Base-by-base conservation (phyloP, 2,113 vertebrate genomes). In the Sylvilagus bachmani region DNA sequence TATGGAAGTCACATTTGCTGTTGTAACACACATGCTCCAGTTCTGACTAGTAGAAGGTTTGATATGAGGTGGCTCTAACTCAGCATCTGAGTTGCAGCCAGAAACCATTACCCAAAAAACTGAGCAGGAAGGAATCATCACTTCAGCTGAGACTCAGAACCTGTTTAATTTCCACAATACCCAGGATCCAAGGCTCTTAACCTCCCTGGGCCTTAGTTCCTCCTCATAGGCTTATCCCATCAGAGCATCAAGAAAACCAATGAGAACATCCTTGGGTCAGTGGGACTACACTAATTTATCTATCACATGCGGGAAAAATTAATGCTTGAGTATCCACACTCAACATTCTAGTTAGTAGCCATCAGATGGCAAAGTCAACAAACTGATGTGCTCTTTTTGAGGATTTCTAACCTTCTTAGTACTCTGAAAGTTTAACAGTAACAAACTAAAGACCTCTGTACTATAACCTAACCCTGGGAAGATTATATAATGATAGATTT, bases 331-430 rank as follows among this genome's bases (percentile, higher is more conserved):
- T 25, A 25, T 78, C 69, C 33, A 71, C 2, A 58, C 22, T 90
- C 36, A 89, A n/a, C 36, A 78, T 78, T 77, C 58, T 84, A 77
- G 82, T 77, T 71, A 91, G 75, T 22, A 89, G 66, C 66, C 75
- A 90, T 58, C 33, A 71, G 9, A 80, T 2, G 21, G 66, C 78
- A 49, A 80, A 83, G 83, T 70, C 27, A 67, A 73, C 11, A 85
- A 71, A 94, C 5, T 78, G 44, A 55, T 55, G 7, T 5, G 7
- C 7, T 55, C 53, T 55, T 55, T 55, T 55, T 55, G 16, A 55
- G 53, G 53, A 55, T 55, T 55, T 55, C 53, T 55, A 55, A 55
- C 53, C 53, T 55, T 55, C 53, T 55, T 55, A 55, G 53, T 55
- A 55, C 53, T 55, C 53, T 55, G 53, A 55, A 55, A 69, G 16